Evolutionary conservation across 1,140 invertebrate species (phyloP), one percentile per base, ranked within the genome.

Genomic region (Polyergus mexicanus): DNA sequence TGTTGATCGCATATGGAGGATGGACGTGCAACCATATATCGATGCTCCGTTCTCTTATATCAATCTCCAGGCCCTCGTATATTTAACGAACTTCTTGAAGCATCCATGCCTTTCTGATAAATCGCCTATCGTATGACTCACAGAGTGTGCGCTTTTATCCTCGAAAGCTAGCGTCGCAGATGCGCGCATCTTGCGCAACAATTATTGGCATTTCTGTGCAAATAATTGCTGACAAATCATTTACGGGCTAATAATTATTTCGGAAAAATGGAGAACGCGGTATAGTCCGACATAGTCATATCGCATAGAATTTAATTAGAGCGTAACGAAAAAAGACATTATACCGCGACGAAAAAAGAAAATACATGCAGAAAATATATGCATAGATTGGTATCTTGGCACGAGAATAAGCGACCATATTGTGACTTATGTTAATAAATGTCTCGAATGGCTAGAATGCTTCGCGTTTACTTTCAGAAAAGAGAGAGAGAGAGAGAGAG

Each of bases 11-110:
- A 62, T 41, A 58, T 38, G 22, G 54, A 72, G 63, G 66, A 28
- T 63, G 28, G 71, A 84, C 44, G 66, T 56, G 85, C 58, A 81
- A 81, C 25, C 47, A 84, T 63, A 56, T 51, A 51, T 51, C 47
- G 47, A 5, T 65, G 8, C 16, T 13, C 44, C 3, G 3, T 22
- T n/a, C 68, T 87, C 25, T 22, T 44, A 32, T 84, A 90, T 91
- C 80, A 90, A 85, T 89, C 76, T 69, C 19, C 58, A 32, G 56
- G 51, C 51, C 56, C 84, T 71, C 62, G 65, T 68, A 47, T 16
- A 44, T 87, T 83, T 91, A 91, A 91, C 87, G 81, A 85, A 91
- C 86, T 87, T 90, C 83, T 90, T 89, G 60, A 89, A 88, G 77
- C 86, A 22, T 77, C 72, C 62, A 25, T 74, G 81, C 66, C 65